Evolutionary conservation across 2,113 vertebrate species (phyloP).

Genomic region (Mesoclemmys tuberculata): DNA sequence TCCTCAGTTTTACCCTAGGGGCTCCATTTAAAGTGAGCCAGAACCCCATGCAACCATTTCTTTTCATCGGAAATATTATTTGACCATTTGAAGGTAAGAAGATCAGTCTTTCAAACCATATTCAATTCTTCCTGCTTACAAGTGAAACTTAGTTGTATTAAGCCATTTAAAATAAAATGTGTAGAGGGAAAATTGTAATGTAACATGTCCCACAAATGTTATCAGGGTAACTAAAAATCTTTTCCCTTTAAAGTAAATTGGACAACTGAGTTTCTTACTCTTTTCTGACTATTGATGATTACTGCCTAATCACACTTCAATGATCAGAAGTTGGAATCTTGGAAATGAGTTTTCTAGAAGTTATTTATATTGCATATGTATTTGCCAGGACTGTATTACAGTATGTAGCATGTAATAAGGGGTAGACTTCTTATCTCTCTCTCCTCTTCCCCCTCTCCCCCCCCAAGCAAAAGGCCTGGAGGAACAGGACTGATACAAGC

Average conservation of each 20-base stretch:
- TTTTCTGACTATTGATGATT: neutral
- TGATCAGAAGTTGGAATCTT: neutral
- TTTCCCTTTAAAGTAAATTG: neutral
- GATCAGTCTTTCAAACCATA: slow-evolving; percentile 6
- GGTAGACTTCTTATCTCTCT: neutral
- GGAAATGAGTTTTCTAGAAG: neutral
- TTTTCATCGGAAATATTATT: neutral
- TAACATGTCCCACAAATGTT: neutral
- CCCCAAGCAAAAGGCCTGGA: neutral
- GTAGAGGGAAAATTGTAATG: neutral
- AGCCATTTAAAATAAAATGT: slow-evolving; percentile 25
- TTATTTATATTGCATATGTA: neutral
- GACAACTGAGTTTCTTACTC: neutral
- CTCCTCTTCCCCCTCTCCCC: neutral
- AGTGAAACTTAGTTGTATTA: neutral
- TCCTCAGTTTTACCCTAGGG: neutral
- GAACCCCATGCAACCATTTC: neutral
- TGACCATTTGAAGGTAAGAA: neutral
- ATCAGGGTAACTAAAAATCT: slow-evolving; percentile 5
- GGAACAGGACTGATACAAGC: neutral
- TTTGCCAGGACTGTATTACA: neutral
- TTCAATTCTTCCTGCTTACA: slow-evolving; percentile 26
- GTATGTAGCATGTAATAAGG: neutral
- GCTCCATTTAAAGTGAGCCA: slow-evolving; percentile 12
- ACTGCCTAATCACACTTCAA: neutral